Conservation (phyloP, 2,888 invertebrate genomes). For the Nomada fucata region DNA sequence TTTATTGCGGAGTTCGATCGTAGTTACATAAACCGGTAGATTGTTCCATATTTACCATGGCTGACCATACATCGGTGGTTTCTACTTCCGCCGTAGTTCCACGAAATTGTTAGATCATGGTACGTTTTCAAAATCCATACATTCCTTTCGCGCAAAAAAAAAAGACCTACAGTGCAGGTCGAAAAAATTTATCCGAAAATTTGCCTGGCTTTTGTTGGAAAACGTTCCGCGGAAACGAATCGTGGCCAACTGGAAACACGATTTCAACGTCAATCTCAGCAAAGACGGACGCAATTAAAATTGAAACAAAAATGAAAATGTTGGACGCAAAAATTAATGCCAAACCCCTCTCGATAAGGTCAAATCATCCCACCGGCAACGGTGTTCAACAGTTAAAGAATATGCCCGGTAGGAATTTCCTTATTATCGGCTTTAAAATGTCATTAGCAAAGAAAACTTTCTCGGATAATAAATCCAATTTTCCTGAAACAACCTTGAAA, state of each 20-base stretch:
- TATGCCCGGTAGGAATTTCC: background rate
- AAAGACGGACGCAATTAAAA: background rate
- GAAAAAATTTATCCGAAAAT: no score
- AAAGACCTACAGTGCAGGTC: no score
- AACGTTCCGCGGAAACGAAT: background rate
- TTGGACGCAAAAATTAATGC: background rate
- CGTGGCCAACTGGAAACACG: background rate
- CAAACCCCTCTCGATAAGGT: background rate
- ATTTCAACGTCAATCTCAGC: background rate
- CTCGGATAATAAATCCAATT: slow-evolving; percentile 60
- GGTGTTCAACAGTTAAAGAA: slow-evolving; percentile 12
- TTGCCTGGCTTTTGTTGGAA: no score
- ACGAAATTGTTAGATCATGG: no score
- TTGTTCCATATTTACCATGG: background rate
- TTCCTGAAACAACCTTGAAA: slow-evolving; percentile 62
- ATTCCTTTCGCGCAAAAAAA: no score
- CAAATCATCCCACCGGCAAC: background rate
- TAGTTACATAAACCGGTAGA: no score
- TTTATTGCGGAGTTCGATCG: no score
- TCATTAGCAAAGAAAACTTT: slow-evolving; percentile 37
- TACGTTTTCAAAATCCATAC: no score
- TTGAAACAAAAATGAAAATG: background rate
- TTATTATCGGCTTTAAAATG: slow-evolving; percentile 48
- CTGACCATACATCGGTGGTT: background rate
- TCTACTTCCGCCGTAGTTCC: background rate